Evolutionary conservation across 2,888 invertebrate species (phyloP).

Genomic region (Oxycera nigricornis): DNA sequence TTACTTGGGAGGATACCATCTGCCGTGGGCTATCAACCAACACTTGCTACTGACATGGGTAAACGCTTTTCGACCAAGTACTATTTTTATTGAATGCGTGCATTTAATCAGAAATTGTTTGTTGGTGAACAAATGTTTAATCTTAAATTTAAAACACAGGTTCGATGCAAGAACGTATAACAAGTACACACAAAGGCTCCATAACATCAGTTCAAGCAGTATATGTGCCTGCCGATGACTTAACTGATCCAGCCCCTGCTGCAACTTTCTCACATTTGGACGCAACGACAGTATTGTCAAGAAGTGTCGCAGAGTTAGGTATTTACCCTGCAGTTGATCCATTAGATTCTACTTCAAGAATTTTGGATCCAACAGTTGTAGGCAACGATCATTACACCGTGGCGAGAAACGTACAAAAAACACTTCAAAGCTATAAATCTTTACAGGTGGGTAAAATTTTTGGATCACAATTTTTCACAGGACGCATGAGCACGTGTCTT

Average conservation of each 20-base stretch:
- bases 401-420: constrained; percentile 90
- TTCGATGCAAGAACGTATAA: constrained; percentile 95
- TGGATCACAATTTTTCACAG: no score
- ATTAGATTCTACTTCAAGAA: constrained; percentile 91
- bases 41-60: constrained; percentile 96
- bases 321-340: constrained; percentile 96
- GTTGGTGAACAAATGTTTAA: no score
- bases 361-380: constrained; percentile 91
- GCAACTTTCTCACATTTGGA: constrained; percentile 97
- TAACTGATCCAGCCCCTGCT: constrained; percentile 95
- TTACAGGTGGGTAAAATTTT: constrained; percentile 64
- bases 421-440: constrained; percentile 82
- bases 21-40: constrained; percentile 95
- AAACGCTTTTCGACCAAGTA: background rate
- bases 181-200: constrained; percentile 93
- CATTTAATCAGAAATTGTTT: background rate
- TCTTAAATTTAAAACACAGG: constrained; percentile 33
- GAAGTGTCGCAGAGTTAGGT: constrained; percentile 91
- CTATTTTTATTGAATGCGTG: background rate
- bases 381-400: constrained; percentile 88
- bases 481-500: no score
- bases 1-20: constrained; percentile 93
- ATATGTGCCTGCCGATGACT: constrained; percentile 94
- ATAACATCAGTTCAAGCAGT: constrained; percentile 96
- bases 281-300: constrained; percentile 91